Conservation (phyloP, 2,113 vertebrate genomes). For the human (Homo sapiens) region DNA sequence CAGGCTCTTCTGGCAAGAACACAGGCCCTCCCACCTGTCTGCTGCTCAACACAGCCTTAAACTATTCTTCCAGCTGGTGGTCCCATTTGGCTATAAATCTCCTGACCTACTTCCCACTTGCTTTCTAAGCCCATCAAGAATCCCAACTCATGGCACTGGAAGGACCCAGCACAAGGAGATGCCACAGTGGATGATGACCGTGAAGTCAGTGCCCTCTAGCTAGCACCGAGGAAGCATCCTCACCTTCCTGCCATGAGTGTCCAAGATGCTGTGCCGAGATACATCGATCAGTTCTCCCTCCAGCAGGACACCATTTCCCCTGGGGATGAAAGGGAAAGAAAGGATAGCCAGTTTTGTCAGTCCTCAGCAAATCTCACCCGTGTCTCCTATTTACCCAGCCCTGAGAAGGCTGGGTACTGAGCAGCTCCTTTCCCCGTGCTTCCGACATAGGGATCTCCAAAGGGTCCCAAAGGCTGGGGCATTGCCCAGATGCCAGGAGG, state of each 20-base stretch:
- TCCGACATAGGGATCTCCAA: neutral
- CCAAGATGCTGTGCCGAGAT: conserved; percentile 88
- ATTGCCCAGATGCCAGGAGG: neutral
- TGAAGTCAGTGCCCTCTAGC: neutral
- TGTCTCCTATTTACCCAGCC: neutral
- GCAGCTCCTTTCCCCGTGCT: neutral
- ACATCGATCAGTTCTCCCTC: conserved; percentile 89
- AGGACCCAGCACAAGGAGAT: neutral
- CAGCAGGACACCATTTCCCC: conserved; percentile 87
- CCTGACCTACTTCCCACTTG: neutral
- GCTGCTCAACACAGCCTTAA: neutral
- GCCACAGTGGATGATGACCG: neutral
- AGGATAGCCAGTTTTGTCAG: neutral
- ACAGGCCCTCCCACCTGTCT: neutral
- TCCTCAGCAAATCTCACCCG: neutral
- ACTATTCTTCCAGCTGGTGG: too few species aligned
- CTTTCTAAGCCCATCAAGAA: neutral
- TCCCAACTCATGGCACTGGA: neutral
- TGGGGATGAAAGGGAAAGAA: conserved; percentile 50
- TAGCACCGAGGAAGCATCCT: neutral
- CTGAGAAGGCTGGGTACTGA: neutral
- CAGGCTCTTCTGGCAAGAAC: neutral
- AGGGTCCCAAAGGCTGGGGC: neutral
- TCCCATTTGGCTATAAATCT: neutral
- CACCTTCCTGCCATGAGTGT: conserved; percentile 87